Percentiles rank a stretch among this genome's conserved stretches.
Evolutionary conservation across 2,797 vertebrate species (phyloP).

Genomic region (Sphenopsis melanotis): DNA sequence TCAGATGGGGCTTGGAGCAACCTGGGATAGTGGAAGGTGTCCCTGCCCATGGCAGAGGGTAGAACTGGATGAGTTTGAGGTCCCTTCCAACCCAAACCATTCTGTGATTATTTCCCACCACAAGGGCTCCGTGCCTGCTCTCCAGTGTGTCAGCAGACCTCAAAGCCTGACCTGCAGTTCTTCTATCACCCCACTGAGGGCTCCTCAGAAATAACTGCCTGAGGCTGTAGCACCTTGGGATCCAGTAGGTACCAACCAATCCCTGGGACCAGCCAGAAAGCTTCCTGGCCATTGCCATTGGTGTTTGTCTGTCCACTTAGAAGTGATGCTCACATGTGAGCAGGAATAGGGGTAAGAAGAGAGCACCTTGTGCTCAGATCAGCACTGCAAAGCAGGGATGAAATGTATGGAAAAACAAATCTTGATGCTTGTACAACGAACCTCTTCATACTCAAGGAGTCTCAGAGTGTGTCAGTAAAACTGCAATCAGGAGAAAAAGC

Average conservation of each 20-base stretch:
- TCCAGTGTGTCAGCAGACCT: neutral
- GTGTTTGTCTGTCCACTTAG: neutral
- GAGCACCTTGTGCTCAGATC: neutral
- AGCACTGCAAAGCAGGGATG: neutral
- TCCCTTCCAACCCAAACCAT: neutral
- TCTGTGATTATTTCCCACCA: neutral
- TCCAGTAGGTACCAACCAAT: neutral
- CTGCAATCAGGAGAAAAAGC: neutral
- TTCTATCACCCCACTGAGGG: neutral
- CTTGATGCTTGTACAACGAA: neutral
- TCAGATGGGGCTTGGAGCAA: neutral
- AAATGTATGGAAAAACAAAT: neutral
- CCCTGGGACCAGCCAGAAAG: neutral
- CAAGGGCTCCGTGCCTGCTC: fast-evolving
- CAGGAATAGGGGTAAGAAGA: neutral
- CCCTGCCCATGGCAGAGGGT: neutral
- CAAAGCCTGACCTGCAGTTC: neutral
- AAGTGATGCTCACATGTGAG: neutral
- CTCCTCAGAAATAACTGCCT: neutral
- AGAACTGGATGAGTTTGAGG: neutral
- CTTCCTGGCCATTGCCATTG: neutral
- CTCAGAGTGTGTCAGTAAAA: neutral
- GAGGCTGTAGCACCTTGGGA: neutral
- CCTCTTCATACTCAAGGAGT: neutral
- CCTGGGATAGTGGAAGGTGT: neutral